Evolutionary conservation across 2,888 invertebrate species (phyloP), one percentile per base, ranked within the genome.

Genomic region (Pasiphila rectangulata): DNA sequence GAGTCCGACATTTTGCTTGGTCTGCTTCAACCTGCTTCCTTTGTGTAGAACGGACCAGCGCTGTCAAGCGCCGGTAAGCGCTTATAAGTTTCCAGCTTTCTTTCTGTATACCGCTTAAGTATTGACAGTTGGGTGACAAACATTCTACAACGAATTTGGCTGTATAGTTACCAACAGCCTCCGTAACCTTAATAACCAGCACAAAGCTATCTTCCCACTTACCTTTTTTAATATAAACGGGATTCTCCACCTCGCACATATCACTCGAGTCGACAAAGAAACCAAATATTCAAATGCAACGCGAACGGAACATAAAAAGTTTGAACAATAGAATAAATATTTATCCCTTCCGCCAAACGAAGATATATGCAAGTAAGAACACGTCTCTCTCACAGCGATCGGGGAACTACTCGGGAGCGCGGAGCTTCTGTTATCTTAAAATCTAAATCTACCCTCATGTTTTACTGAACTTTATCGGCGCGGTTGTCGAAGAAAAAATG

Each of bases 191-290:
- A n/a, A n/a, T n/a, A n/a, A n/a, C n/a, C n/a, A n/a, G n/a, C n/a
- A n/a, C n/a, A n/a, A n/a, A n/a, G n/a, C n/a, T n/a, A n/a, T n/a
- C n/a, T n/a, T n/a, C n/a, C n/a, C 9, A 15, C 10, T 20, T 48
- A 48, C 48, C 35, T 36, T 41, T 6, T 2, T 27, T 30, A 27
- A 13, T n/a, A 17, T 9, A 32, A 36, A 36, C 35, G 2, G 10
- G 25, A 12, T 30, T 44, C 24, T 49, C 30, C 6, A 23, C 34
- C 9, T 47, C 36, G 41, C 51, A 44, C 38, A 46, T 48, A 24
- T 44, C 39, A 15, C n/a, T 24, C 29, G 30, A 30, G 10, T 39
- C 43, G 29, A 15, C 1, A 50, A 42, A 40, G 39, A 47, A 47
- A 39, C 25, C 12, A 40, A 43, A 46, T 45, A 45, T 46, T 29